Percentiles rank a stretch among this genome's conserved stretches.
These are phyloP conservation scores for Nephrocerus scutellatus DNA, from an alignment of 2,888 invertebrate genomes.

Conservation along the genomic window DNA sequence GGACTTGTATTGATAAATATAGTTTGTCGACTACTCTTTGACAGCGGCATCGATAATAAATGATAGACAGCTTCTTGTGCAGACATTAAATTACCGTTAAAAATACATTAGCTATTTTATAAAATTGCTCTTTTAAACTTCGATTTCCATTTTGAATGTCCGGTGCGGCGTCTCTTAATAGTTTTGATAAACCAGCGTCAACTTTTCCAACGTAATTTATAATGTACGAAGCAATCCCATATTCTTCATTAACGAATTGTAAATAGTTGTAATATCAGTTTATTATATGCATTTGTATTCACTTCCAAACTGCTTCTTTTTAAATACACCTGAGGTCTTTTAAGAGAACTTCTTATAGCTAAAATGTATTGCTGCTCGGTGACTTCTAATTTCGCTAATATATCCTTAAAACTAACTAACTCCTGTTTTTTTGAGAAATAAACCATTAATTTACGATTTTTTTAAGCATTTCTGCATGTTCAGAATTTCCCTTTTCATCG, in stretches of 20 bases:
- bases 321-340: conserved; percentile 19
- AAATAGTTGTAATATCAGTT: conserved; percentile 23
- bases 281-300: conserved; percentile 24
- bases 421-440: conserved; percentile 6
- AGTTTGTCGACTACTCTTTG: conserved; percentile 7
- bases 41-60: conserved; percentile 20
- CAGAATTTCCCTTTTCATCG: neutral
- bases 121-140: conserved; percentile 20
- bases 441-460: neutral
- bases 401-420: conserved; percentile 1
- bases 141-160: conserved; percentile 21
- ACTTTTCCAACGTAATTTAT: conserved; percentile 29
- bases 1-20: conserved; percentile 12
- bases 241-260: conserved; percentile 24
- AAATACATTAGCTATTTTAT: conserved; percentile 20
- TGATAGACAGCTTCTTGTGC: conserved; percentile 17
- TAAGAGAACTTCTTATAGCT: conserved; percentile 13
- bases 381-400: conserved; percentile 2
- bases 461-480: conserved; percentile 1
- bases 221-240: conserved; percentile 25
- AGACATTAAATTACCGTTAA: conserved; percentile 12
- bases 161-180: conserved; percentile 23
- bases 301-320: conserved; percentile 22
- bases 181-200: conserved; percentile 25
- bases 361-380: conserved; percentile 16